Percentiles rank a stretch among this genome's conserved stretches.
Conservation (phyloP, 2,797 vertebrate species). For the Sebastiscus tertius region DNA sequence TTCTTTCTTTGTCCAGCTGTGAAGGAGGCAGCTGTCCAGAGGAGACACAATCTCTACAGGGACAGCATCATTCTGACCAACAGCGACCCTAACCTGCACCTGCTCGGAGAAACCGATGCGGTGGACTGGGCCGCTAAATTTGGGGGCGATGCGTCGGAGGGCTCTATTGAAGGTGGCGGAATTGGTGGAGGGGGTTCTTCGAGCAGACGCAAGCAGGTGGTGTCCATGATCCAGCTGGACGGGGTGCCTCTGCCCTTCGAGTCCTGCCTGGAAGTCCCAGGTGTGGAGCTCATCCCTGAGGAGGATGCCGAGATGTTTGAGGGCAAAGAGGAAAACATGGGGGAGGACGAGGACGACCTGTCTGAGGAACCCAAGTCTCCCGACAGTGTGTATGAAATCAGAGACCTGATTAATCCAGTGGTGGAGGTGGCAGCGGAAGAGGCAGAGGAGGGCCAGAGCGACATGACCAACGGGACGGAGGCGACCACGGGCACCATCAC, state of each 20-base stretch:
- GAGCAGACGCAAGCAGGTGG: slow-evolving; percentile 89
- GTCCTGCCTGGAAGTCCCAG: slow-evolving; percentile 81
- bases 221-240: slow-evolving; percentile 92
- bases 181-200: slow-evolving; percentile 15
- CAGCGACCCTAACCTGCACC: slow-evolving; percentile 95
- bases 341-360: slow-evolving; percentile 4
- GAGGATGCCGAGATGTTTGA: slow-evolving; percentile 50
- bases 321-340: background rate
- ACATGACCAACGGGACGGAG: slow-evolving; percentile 61
- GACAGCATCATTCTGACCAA: slow-evolving; percentile 95
- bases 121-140: slow-evolving; percentile 91
- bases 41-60: slow-evolving; percentile 95
- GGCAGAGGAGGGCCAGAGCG: slow-evolving; percentile 4
- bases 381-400: slow-evolving; percentile 82
- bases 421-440: slow-evolving; percentile 63
- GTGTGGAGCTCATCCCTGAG: slow-evolving; percentile 82
- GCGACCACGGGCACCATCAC: slow-evolving; percentile 42
- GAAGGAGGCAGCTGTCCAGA: slow-evolving; percentile 95
- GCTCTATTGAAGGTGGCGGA: background rate
- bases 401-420: slow-evolving; percentile 81
- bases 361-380: slow-evolving; percentile 65
- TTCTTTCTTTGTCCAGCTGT: slow-evolving; percentile 83
- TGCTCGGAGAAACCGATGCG: slow-evolving; percentile 83
- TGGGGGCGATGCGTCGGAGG: slow-evolving; percentile 25
- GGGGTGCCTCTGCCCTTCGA: slow-evolving; percentile 81